These are phyloP conservation scores for Leptopilina myrica DNA, from an alignment of 2,888 invertebrate species.

Conservation along the genomic window DNA sequence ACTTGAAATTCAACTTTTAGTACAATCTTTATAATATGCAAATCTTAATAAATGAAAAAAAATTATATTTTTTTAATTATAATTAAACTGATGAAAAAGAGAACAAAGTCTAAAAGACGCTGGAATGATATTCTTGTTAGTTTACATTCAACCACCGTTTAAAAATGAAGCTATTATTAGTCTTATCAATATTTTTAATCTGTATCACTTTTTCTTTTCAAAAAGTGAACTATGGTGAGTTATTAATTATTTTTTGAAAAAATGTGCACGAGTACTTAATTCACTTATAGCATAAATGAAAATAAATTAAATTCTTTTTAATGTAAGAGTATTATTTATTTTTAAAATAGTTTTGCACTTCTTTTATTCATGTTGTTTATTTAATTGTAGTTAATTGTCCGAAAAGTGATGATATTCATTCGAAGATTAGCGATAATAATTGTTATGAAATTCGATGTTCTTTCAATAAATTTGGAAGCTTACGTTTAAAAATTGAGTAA, in stretches of 20 bases:
- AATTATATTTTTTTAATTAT: too few species aligned
- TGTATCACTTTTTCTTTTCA: not conserved
- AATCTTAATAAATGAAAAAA: not conserved
- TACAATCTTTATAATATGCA: not conserved
- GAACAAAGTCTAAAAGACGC: not conserved
- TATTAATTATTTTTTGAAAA: not conserved
- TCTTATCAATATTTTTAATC: not conserved
- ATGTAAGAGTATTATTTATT: too few species aligned
- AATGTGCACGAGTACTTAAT: too few species aligned
- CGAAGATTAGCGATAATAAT: not conserved
- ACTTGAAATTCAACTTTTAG: not conserved
- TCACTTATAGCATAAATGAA: too few species aligned
- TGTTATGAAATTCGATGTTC: constrained; percentile 31
- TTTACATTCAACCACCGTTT: not conserved
- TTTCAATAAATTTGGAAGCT: constrained; percentile 1
- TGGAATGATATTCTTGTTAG: not conserved
- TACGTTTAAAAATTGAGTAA: constrained; percentile 27
- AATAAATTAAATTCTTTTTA: too few species aligned
- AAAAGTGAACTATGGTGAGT: constrained; percentile 24
- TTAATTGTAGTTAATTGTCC: constrained; percentile 7
- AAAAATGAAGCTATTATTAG: constrained; percentile 19
- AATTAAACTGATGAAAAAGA: not conserved
- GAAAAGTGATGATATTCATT: not conserved
- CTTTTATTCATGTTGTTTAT: not conserved
- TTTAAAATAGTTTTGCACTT: not conserved